Percentiles rank a stretch among this genome's conserved stretches.
These are phyloP conservation scores for Grantiella picta DNA, from an alignment of 2,113 vertebrate genomes.

Conservation along the genomic window DNA sequence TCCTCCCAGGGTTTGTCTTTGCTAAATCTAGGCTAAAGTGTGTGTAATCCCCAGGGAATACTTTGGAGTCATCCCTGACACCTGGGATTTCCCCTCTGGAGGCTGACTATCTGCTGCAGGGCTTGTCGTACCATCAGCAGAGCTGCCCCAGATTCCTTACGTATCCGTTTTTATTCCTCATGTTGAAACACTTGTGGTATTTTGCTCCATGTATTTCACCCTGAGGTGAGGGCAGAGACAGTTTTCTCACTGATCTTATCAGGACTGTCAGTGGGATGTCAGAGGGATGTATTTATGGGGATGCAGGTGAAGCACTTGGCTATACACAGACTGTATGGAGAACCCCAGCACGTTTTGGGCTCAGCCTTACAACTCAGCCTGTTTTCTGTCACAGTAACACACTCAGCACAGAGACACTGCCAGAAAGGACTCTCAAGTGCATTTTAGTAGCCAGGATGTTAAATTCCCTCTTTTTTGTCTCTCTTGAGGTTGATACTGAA, in stretches of 20 bases:
- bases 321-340: not conserved
- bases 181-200: not conserved
- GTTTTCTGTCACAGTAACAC: not conserved
- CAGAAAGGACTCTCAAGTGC: not conserved
- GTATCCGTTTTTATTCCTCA: rapidly evolving
- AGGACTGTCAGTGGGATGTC: not conserved
- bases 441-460: not conserved
- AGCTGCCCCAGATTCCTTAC: not conserved
- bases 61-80: not conserved
- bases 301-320: not conserved
- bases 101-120: not conserved
- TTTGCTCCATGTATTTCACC: not conserved
- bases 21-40: not conserved
- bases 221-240: not conserved
- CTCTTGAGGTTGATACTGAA: not conserved
- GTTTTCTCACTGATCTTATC: not conserved
- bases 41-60: not conserved
- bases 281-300: not conserved
- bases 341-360: not conserved
- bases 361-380: not conserved
- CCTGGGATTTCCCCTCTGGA: conserved; percentile 11
- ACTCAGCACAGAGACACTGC: not conserved
- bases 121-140: not conserved
- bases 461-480: not conserved
- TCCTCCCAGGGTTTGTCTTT: not conserved